Conservation (phyloP, 2,888 invertebrate species). For the Schizaphis graminum region DNA sequence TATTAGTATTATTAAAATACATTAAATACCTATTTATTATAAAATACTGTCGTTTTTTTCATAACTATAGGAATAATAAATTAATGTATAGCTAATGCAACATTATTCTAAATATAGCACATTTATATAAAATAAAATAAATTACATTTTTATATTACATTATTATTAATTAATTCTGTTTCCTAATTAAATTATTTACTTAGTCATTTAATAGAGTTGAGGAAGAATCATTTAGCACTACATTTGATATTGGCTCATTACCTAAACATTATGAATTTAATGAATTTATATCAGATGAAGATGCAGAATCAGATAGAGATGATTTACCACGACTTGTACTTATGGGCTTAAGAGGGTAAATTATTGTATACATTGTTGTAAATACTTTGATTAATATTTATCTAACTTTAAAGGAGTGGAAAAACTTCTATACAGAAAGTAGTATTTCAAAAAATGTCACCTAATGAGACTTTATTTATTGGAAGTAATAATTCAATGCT, state of each 20-base stretch:
- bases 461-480: slow-evolving; percentile 97
- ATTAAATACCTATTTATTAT: neutral
- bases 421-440: slow-evolving; percentile 99
- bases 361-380: slow-evolving; percentile 8
- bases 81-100: neutral
- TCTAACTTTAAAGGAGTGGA: slow-evolving; percentile 83
- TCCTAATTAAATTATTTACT: neutral
- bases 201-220: slow-evolving; percentile 71
- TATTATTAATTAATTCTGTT: neutral
- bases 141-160: neutral
- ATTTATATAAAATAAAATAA: neutral
- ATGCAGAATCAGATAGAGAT: slow-evolving; percentile 56
- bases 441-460: slow-evolving; percentile 99
- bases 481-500: slow-evolving; percentile 99
- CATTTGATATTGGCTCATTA: slow-evolving; percentile 79
- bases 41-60: neutral
- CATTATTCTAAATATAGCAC: neutral
- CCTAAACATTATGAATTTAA: slow-evolving; percentile 95
- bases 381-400: neutral
- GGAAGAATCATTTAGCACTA: slow-evolving; percentile 72
- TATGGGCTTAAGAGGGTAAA: slow-evolving; percentile 92
- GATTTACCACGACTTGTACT: slow-evolving; percentile 85
- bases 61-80: neutral
- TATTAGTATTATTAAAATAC: neutral
- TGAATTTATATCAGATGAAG: slow-evolving; percentile 72